Evolutionary conservation across 2,888 invertebrate species (phyloP).

Genomic region (Pristionchus arcanus): DNA sequence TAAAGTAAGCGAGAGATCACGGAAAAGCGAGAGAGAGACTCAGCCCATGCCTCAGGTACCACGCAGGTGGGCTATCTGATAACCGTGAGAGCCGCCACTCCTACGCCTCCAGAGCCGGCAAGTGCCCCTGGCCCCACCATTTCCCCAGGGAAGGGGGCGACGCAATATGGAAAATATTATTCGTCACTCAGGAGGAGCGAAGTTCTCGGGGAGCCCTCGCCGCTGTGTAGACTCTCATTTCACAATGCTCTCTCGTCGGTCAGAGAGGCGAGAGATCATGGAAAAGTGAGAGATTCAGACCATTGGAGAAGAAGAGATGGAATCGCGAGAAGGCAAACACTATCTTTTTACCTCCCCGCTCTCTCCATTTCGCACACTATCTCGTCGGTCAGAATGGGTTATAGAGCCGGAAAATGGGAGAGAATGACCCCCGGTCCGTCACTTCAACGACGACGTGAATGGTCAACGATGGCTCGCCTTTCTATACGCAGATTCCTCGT

Average conservation of each 20-base stretch:
- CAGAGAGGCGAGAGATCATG: no score
- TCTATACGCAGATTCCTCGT: background rate
- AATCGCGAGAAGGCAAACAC: background rate
- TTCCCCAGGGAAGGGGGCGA: background rate
- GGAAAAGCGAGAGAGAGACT: no score
- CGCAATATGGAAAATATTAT: background rate
- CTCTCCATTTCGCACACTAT: background rate
- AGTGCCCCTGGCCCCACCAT: background rate
- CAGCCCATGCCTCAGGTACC: background rate
- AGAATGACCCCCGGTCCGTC: background rate
- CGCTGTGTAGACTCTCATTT: no score
- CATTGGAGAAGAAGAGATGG: background rate
- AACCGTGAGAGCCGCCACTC: background rate
- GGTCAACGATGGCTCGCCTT: background rate
- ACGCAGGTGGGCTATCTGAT: background rate
- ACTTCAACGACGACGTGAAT: background rate
- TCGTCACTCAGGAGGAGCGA: background rate
- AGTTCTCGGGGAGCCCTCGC: constrained; percentile 5
- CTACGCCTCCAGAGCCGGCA: background rate
- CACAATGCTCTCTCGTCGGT: no score
- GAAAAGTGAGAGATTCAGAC: no score
- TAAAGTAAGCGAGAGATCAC: no score
- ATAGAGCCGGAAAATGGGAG: background rate
- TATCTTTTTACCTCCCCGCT: background rate
- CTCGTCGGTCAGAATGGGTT: background rate